These are phyloP conservation scores for Hemaris fuciformis DNA, from an alignment of 2,888 invertebrate species.

Conservation along the genomic window DNA sequence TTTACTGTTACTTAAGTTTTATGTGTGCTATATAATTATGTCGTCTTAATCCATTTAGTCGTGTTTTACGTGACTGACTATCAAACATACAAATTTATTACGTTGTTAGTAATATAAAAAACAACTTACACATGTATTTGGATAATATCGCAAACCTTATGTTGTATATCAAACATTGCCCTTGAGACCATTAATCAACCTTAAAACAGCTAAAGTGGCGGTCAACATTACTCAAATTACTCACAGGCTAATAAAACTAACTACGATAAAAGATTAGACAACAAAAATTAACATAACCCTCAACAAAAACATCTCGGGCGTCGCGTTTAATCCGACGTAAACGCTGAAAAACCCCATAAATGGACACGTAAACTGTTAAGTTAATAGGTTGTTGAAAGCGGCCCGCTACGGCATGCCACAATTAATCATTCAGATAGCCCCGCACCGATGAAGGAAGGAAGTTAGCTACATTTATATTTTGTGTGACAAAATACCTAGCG, in stretches of 20 bases:
- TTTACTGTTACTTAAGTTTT: no score
- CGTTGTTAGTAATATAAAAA: no score
- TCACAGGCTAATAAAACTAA: conserved; percentile 1
- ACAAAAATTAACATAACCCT: not conserved
- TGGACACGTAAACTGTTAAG: not conserved
- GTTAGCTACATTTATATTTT: conserved; percentile 79
- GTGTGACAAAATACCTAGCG: conserved; percentile 80
- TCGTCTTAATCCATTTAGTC: no score
- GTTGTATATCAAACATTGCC: no score
- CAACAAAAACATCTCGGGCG: conserved; percentile 9
- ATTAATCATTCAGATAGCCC: conserved; percentile 78
- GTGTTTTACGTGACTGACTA: no score
- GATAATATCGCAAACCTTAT: no score
- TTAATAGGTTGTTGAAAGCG: conserved; percentile 49
- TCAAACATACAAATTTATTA: no score
- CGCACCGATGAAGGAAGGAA: conserved; percentile 77
- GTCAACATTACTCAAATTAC: not conserved
- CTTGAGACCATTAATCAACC: not conserved
- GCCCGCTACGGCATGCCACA: conserved; percentile 49
- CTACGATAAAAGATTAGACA: conserved; percentile 4
- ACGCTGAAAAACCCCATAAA: conserved; percentile 9
- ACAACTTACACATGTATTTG: no score
- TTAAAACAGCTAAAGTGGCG: not conserved
- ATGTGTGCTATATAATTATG: no score
- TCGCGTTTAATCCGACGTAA: not conserved